Evolutionary conservation across 2,888 invertebrate genomes (phyloP).

Genomic region (Itoplectis maculator): DNA sequence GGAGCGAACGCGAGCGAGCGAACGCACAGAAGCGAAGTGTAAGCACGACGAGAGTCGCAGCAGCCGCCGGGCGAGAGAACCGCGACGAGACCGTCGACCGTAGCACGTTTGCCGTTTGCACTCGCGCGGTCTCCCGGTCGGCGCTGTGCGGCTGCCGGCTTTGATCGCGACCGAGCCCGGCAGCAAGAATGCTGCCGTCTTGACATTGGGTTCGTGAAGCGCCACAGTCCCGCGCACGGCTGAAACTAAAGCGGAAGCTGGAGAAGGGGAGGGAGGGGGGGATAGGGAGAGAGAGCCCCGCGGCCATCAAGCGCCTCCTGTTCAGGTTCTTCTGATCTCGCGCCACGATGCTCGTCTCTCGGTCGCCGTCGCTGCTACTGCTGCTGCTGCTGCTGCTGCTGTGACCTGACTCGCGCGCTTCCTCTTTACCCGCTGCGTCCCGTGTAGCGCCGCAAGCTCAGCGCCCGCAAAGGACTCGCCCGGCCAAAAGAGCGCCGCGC

Average conservation of each 20-base stretch:
- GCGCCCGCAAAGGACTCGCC: conserved; percentile 25
- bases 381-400: background rate
- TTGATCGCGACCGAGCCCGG: conserved; percentile 28
- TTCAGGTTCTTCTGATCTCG: conserved; percentile 28
- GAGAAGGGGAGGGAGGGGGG: background rate
- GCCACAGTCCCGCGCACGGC: background rate
- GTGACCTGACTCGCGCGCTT: conserved; percentile 1
- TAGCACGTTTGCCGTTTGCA: conserved; percentile 46
- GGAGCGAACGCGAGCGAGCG: background rate
- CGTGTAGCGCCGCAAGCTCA: conserved; percentile 16
- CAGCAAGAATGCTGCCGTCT: conserved; percentile 45
- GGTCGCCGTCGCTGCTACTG: background rate
- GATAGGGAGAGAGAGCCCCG: conserved; percentile 12
- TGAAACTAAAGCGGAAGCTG: conserved; percentile 3
- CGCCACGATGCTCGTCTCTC: conserved; percentile 28
- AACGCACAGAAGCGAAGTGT: background rate
- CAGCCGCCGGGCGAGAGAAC: conserved; percentile 12
- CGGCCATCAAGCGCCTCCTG: conserved; percentile 5
- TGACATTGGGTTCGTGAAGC: conserved; percentile 39
- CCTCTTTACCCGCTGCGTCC: conserved; percentile 16
- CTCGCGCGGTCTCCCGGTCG: conserved; percentile 11
- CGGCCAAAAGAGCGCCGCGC: conserved; percentile 22
- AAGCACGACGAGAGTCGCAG: conserved; percentile 23
- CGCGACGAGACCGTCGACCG: conserved; percentile 13
- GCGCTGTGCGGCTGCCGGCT: no score